Conservation (phyloP, 1,140 invertebrate genomes). For the Drosophila cardini region DNA sequence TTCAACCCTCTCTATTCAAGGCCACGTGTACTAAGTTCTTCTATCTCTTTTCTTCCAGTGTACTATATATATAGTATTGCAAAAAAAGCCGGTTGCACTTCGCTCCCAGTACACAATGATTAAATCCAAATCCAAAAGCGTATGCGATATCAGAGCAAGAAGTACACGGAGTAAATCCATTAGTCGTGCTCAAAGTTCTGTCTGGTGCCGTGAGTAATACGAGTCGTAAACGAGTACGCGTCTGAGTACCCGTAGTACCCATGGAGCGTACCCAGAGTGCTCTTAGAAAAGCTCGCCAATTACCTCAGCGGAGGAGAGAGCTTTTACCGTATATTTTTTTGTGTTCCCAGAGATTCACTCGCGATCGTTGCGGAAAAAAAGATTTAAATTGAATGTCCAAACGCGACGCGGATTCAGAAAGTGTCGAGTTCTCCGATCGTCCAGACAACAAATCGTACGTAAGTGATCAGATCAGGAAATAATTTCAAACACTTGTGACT, state of each 20-base stretch:
- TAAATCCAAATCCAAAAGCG: slow-evolving; percentile 7
- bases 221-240: background rate
- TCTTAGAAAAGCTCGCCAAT: slow-evolving; percentile 9
- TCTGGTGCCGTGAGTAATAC: background rate
- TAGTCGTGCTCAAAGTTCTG: slow-evolving; percentile 6
- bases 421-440: slow-evolving; percentile 66
- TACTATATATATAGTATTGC: slow-evolving; percentile 2
- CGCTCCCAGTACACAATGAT: slow-evolving; percentile 8
- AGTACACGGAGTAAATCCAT: slow-evolving; percentile 9
- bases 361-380: slow-evolving; percentile 61
- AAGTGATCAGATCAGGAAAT: slow-evolving; percentile 38
- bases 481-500: no score
- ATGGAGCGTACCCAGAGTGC: background rate
- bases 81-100: slow-evolving; percentile 10
- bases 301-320: slow-evolving; percentile 8
- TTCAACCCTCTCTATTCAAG: no score
- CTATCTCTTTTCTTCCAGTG: no score
- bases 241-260: background rate
- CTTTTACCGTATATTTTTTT: background rate
- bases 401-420: slow-evolving; percentile 68
- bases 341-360: background rate
- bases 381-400: slow-evolving; percentile 76
- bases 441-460: slow-evolving; percentile 55
- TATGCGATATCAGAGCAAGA: background rate
- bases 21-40: no score